Conservation (phyloP, 1,140 invertebrate species). For the Nixonia krombeini region DNA sequence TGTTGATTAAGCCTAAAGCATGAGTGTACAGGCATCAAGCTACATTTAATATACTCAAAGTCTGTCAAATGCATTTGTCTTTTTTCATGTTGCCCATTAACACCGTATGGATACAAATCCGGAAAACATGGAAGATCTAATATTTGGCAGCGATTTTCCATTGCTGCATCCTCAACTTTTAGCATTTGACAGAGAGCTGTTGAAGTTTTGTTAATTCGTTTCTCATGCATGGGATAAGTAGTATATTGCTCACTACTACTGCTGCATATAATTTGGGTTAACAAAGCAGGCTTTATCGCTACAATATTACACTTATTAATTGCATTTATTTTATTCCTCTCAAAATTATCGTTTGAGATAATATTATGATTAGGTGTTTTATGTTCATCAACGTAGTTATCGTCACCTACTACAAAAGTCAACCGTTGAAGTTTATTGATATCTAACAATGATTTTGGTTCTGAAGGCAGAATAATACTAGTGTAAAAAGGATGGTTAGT, state of each 20-base stretch:
- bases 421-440: too few relatives aligned
- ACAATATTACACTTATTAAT: neutral
- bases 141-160: conserved; percentile 36
- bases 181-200: neutral
- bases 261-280: conserved; percentile 33
- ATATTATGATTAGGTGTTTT: too few relatives aligned
- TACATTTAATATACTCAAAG: conserved; percentile 49
- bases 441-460: too few relatives aligned
- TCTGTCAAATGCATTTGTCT: conserved; percentile 30
- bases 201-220: conserved; percentile 16
- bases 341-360: neutral
- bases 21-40: conserved; percentile 38
- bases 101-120: conserved; percentile 47
- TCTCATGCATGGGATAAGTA: conserved; percentile 50
- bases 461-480: too few relatives aligned
- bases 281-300: conserved; percentile 12
- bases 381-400: too few relatives aligned
- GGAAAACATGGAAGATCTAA: conserved; percentile 55
- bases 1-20: conserved; percentile 48
- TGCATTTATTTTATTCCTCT: neutral
- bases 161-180: conserved; percentile 12
- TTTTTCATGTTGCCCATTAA: conserved; percentile 44
- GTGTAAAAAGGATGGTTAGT: neutral
- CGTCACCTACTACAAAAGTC: too few relatives aligned
- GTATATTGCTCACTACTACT: conserved; percentile 50